Percentiles rank a stretch among this genome's conserved stretches.
Evolutionary conservation across 92 coral and sea anemone genomes (phyloP).

Genomic region (Epizoanthus fatuus): DNA sequence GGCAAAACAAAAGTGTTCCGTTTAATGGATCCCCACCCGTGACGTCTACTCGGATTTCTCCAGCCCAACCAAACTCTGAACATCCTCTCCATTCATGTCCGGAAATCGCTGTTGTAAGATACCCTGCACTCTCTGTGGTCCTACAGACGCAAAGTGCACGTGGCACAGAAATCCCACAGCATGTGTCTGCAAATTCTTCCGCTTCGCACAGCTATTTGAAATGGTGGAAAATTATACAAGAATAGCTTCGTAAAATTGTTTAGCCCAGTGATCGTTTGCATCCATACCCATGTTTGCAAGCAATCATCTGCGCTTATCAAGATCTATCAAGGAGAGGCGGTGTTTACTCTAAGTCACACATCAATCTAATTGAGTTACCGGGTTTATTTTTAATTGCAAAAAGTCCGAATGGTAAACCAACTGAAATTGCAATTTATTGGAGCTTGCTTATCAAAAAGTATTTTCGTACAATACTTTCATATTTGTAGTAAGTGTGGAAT

Average conservation of each 20-base stretch:
- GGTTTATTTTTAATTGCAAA: neutral
- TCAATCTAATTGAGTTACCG: constrained; percentile 28
- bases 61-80: neutral
- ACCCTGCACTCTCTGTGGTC: neutral
- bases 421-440: neutral
- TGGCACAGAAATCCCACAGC: neutral
- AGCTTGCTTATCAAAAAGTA: neutral
- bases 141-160: neutral
- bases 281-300: too few relatives aligned
- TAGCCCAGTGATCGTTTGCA: too few relatives aligned
- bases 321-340: constrained; percentile 8
- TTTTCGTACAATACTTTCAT: neutral
- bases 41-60: constrained; percentile 23
- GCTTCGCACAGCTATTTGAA: neutral
- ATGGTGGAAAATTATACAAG: neutral
- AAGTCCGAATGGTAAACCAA: neutral
- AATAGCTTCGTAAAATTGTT: too few relatives aligned
- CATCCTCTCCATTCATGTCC: constrained; percentile 36
- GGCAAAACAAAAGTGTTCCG: neutral
- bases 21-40: constrained; percentile 8
- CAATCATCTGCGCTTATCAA: neutral
- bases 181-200: neutral
- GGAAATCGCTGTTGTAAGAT: constrained; percentile 27
- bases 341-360: constrained; percentile 11
- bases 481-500: neutral